Conservation (phyloP, 2,888 invertebrate species). For the Andrena marginata region DNA sequence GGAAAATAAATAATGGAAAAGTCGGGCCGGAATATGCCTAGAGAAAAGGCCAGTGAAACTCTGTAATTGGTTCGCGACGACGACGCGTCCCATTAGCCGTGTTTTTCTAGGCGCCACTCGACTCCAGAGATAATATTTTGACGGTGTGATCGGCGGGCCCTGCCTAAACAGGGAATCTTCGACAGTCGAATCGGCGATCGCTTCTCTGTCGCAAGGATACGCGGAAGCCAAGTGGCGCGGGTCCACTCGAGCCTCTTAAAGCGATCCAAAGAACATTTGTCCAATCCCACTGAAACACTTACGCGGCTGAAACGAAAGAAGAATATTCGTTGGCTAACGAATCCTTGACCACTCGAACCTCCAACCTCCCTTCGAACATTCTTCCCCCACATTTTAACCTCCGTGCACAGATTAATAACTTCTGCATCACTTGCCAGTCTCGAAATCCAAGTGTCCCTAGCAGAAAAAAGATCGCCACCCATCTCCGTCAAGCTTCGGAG, state of each 20-base stretch:
- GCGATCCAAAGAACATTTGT: not conserved
- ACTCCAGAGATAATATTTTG: slow-evolving; percentile 69
- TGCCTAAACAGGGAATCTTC: slow-evolving; percentile 64
- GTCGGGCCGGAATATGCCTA: not conserved
- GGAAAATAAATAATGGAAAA: slow-evolving; percentile 24
- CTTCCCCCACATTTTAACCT: no score
- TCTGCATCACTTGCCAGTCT: no score
- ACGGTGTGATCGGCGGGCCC: slow-evolving; percentile 48
- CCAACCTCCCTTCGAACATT: no score
- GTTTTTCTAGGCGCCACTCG: slow-evolving; percentile 62
- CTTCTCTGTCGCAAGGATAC: slow-evolving; percentile 58
- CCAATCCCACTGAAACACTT: no score
- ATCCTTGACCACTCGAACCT: no score
- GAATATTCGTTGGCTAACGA: no score
- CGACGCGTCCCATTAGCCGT: slow-evolving; percentile 63
- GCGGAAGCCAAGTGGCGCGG: slow-evolving; percentile 1
- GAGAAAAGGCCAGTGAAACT: slow-evolving; percentile 5
- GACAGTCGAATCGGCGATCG: slow-evolving; percentile 57
- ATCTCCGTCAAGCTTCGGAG: no score
- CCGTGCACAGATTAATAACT: no score
- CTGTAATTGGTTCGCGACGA: slow-evolving; percentile 59
- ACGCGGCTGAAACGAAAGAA: no score
- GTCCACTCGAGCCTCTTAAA: not conserved
- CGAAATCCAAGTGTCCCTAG: no score
- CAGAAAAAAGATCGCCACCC: no score